Evolutionary conservation across 2,797 vertebrate genomes (phyloP), one percentile per base, ranked within the genome.

Genomic region (Syngnathus rostellatus): DNA sequence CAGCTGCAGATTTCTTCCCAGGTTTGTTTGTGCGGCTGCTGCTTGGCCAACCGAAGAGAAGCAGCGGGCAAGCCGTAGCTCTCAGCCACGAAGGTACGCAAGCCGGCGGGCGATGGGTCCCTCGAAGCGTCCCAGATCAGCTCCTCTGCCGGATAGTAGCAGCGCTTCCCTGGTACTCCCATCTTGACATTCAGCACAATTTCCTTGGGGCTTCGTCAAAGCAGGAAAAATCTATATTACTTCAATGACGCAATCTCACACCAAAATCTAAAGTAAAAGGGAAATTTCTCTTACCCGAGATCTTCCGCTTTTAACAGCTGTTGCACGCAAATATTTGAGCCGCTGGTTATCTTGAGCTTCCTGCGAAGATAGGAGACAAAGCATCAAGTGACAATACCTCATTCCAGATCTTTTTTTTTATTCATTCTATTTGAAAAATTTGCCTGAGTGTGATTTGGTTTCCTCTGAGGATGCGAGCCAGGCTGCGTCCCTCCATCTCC

Each of bases 1-100:
- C 91, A 95, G 85, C 86, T 93, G 21, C 92, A 91, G 72, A 95
- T 88, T 39, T 91, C 90, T 63, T 95, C 93, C 97, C 97, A 99
- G 66, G 87, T 88, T 80, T 93, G 92, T 84, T 90, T 94, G 40
- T 94, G 94, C 2, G 92, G 90, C 62, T 93, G 92, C 81, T 95
- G 90, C 82, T 97, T 99, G 87, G 97, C 97, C 73, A 99, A 87
- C 77, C 94, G 92, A 66, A 93, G 87, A 62, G 93, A 92, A 73
- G 96, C 94, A 0, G 90, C 86, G 1, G 92, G 91, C 63, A 97
- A 86, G 66, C 89, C 86, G 7, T 86, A 98, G 68, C 87, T 85
- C 43, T 87, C 66, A 53, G 95, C 93, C 73, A 98, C 83, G 68
- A 79, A 88, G 0, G 84, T 83, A 74, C 89, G 92, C 60, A 90